Conservation (phyloP, 2,888 invertebrate genomes). For the Sepiola atlantica region DNA sequence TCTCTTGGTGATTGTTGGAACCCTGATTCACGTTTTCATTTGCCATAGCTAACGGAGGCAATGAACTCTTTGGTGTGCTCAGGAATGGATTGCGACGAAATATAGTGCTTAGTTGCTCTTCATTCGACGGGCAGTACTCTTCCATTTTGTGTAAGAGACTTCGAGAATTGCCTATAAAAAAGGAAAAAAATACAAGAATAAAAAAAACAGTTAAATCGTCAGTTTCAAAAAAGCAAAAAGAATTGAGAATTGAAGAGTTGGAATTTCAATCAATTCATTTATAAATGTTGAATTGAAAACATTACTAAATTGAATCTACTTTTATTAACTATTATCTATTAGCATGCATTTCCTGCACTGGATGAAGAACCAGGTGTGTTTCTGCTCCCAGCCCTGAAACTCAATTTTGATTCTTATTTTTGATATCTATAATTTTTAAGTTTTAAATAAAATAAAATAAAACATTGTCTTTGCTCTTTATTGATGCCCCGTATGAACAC, state of each 20-base stretch:
- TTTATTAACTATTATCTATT: no score
- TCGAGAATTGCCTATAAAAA: conserved; percentile 60
- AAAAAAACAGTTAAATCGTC: not conserved
- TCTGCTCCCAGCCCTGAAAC: no score
- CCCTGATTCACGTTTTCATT: not conserved
- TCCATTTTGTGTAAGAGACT: conserved; percentile 63
- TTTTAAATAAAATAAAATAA: no score
- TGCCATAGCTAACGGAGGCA: not conserved
- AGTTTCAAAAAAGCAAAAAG: not conserved
- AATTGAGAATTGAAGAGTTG: not conserved
- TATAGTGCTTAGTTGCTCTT: conserved; percentile 49
- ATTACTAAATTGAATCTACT: no score
- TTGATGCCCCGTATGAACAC: no score
- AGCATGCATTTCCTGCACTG: no score
- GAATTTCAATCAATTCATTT: not conserved
- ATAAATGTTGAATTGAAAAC: not conserved
- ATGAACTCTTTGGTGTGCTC: not conserved
- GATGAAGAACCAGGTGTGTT: no score
- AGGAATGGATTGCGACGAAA: conserved; percentile 33
- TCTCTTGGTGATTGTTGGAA: not conserved
- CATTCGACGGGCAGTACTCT: conserved; percentile 50
- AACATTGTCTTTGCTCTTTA: no score
- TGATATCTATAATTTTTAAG: no score
- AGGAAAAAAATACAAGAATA: conserved; percentile 24
- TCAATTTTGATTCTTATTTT: no score